Conservation (phyloP, 1,140 invertebrate genomes). For the Hylaeus anthracinus region DNA sequence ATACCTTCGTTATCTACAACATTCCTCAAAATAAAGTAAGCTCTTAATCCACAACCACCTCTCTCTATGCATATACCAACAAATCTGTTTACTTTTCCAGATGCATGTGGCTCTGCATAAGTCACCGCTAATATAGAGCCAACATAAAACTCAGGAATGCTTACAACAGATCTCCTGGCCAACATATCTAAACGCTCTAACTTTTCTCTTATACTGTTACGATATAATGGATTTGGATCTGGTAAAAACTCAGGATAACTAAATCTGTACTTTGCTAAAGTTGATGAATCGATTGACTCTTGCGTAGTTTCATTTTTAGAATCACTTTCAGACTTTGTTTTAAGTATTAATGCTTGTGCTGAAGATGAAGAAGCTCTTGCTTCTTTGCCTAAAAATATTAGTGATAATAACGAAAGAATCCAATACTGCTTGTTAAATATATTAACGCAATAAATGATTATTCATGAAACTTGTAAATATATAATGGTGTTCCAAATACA, state of each 20-base stretch:
- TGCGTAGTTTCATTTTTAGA: neutral
- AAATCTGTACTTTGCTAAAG: constrained; percentile 80
- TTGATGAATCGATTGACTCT: neutral
- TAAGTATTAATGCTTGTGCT: neutral
- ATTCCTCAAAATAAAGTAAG: constrained; percentile 95
- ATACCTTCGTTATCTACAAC: constrained; percentile 94
- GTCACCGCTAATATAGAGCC: constrained; percentile 96
- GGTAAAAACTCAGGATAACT: constrained; percentile 98
- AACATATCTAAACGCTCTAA: constrained; percentile 97
- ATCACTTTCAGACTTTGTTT: neutral
- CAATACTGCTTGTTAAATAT: neutral
- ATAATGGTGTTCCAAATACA: neutral
- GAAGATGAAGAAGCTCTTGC: neutral
- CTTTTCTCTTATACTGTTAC: constrained; percentile 93
- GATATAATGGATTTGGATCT: constrained; percentile 88
- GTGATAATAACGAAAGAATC: neutral
- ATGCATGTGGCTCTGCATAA: constrained; percentile 93
- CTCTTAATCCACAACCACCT: constrained; percentile 88
- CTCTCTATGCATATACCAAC: constrained; percentile 98
- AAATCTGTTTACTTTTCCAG: constrained; percentile 93
- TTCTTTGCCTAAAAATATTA: constrained; percentile 15
- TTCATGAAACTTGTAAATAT: neutral
- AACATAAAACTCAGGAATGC: constrained; percentile 99
- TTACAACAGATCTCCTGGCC: constrained; percentile 88
- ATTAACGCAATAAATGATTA: neutral